Conservation (phyloP, 1,140 invertebrate genomes). For the Drosophila oshimai region DNA sequence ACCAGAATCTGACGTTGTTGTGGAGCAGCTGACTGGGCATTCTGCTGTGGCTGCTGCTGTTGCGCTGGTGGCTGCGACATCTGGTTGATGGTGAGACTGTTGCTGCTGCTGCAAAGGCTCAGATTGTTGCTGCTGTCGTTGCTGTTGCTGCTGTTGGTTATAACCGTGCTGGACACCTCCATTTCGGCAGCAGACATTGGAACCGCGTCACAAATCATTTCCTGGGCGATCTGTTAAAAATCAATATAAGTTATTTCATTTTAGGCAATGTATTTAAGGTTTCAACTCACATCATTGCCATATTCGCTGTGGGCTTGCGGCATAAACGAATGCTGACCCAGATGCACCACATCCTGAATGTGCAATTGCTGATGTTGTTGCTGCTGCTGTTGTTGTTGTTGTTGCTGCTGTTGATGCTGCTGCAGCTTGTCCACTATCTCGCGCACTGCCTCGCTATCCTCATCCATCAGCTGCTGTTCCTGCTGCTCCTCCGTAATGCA, state of each 20-base stretch:
- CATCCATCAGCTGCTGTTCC: conserved; percentile 47
- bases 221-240: conserved; percentile 44
- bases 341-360: conserved; percentile 64
- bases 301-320: conserved; percentile 59
- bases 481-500: conserved; percentile 41
- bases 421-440: conserved; percentile 73
- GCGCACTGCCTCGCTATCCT: conserved; percentile 60
- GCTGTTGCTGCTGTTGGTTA: conserved; percentile 79
- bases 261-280: background rate
- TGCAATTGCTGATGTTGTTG: conserved; percentile 46
- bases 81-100: conserved; percentile 54
- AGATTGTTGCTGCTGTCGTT: conserved; percentile 77
- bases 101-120: conserved; percentile 66
- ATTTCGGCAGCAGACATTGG: conserved; percentile 81
- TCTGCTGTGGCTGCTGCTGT: conserved; percentile 23
- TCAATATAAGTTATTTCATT: background rate
- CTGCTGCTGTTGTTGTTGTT: conserved; percentile 48
- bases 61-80: conserved; percentile 44
- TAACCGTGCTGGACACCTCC: conserved; percentile 81
- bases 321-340: conserved; percentile 65
- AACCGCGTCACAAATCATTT: conserved; percentile 68
- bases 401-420: conserved; percentile 68
- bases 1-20: conserved; percentile 73
- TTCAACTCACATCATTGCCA: conserved; percentile 50
- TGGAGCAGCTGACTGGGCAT: conserved; percentile 27